Percentiles rank a stretch among this genome's conserved stretches.
Conservation (phyloP, 2,888 invertebrate species). For the Meteorus colon region DNA sequence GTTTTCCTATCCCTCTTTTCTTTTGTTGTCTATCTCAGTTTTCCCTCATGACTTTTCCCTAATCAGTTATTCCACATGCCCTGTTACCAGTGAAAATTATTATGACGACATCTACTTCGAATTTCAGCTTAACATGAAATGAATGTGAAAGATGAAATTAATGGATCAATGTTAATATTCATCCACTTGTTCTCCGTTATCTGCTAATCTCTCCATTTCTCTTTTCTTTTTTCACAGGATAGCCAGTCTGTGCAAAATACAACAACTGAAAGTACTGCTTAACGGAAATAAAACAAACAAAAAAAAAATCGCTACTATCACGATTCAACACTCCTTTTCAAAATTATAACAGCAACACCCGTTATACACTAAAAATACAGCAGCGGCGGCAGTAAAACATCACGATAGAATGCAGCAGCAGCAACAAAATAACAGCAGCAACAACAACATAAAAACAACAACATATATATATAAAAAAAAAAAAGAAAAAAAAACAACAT, state of each 20-base stretch:
- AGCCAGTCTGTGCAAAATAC: slow-evolving; percentile 78
- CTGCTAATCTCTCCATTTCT: slow-evolving; percentile 20
- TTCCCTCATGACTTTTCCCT: background rate
- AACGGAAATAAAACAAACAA: slow-evolving; percentile 57
- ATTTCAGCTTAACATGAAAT: background rate
- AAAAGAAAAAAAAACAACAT: slow-evolving; percentile 58
- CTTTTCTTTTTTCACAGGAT: slow-evolving; percentile 69
- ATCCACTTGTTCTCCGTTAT: background rate
- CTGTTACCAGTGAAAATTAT: background rate
- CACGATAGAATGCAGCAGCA: slow-evolving; percentile 55
- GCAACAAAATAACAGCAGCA: slow-evolving; percentile 57
- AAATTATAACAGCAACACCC: slow-evolving; percentile 63
- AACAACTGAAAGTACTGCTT: slow-evolving; percentile 79
- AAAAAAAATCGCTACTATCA: slow-evolving; percentile 44
- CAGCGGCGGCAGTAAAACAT: slow-evolving; percentile 56
- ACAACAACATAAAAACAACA: slow-evolving; percentile 57
- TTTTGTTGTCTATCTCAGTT: no score
- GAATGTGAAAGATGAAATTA: background rate
- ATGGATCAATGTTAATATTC: background rate
- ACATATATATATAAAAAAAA: slow-evolving; percentile 58
- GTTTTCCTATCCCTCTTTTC: no score
- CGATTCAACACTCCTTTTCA: slow-evolving; percentile 46
- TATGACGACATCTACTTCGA: background rate
- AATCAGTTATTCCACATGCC: background rate
- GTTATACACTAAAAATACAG: slow-evolving; percentile 57